Percentiles rank a stretch among this genome's conserved stretches.
Conservation (phyloP, 2,888 invertebrate genomes). For the Syritta pipiens region DNA sequence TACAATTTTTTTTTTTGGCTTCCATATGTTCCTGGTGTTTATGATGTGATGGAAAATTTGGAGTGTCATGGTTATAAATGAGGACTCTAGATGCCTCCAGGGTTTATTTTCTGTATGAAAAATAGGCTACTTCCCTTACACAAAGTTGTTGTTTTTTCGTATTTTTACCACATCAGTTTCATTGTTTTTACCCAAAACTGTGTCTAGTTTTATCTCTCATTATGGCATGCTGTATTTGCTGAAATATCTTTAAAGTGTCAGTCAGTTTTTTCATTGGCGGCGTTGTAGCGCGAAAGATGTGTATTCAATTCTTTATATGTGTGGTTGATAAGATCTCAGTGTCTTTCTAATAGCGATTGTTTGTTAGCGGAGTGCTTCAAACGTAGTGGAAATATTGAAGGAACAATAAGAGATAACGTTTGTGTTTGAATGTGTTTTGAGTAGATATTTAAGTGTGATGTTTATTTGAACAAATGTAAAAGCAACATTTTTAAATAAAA, state of each 20-base stretch:
- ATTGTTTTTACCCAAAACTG: slow-evolving; percentile 17
- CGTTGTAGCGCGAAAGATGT: slow-evolving; percentile 11
- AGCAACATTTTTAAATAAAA: neutral
- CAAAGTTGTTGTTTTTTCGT: too few relatives aligned
- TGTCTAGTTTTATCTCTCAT: slow-evolving; percentile 5
- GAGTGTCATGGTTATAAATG: too few relatives aligned
- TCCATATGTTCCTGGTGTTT: too few relatives aligned
- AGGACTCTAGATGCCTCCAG: too few relatives aligned
- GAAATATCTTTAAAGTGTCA: slow-evolving; percentile 21
- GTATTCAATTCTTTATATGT: slow-evolving; percentile 34
- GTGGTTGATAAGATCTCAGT: slow-evolving; percentile 43
- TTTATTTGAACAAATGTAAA: slow-evolving; percentile 59
- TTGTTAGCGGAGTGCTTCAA: slow-evolving; percentile 22
- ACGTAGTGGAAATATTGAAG: slow-evolving; percentile 11
- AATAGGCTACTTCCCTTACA: too few relatives aligned
- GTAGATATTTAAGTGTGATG: slow-evolving; percentile 19
- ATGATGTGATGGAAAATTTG: too few relatives aligned
- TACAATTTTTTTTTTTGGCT: too few relatives aligned
- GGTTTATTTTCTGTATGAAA: too few relatives aligned
- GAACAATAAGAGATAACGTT: slow-evolving; percentile 46
- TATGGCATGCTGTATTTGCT: slow-evolving; percentile 7
- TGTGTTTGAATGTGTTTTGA: slow-evolving; percentile 18
- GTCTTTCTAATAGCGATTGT: slow-evolving; percentile 28
- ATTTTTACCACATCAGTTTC: slow-evolving; percentile 7
- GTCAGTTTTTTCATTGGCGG: slow-evolving; percentile 19